A percentile compares a stretch with the other conserved stretches of the same genome.
These are phyloP conservation scores for Chiroxiphia lanceolata DNA, from an alignment of 2,797 vertebrate genomes.

Conservation along the genomic window DNA sequence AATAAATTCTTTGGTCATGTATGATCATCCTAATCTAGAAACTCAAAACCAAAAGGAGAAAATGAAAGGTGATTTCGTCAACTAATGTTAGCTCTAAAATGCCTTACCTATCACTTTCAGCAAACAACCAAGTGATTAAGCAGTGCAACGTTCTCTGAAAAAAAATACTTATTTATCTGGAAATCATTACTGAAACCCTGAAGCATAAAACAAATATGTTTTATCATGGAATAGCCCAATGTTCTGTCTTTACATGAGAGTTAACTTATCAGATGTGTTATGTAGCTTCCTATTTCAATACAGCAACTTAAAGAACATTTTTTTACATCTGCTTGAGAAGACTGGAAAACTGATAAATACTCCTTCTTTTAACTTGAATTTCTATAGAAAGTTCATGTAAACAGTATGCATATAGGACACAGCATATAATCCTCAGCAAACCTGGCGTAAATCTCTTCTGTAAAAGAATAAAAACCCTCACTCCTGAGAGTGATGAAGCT, in stretches of 20 bases:
- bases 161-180: neutral
- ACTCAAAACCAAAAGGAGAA: neutral
- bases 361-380: neutral
- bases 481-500: neutral
- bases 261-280: neutral
- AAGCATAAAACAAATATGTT: neutral
- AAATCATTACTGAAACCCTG: neutral
- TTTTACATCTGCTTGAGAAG: neutral
- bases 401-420: neutral
- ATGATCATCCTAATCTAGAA: neutral
- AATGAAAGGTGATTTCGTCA: neutral
- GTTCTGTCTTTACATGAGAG: neutral
- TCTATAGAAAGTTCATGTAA: neutral
- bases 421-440: neutral
- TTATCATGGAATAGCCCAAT: neutral
- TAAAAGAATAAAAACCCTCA: neutral
- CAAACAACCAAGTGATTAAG: slow-evolving; percentile 2
- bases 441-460: neutral
- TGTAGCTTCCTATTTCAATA: neutral
- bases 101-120: neutral
- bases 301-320: neutral
- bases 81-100: neutral
- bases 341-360: neutral
- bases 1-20: neutral
- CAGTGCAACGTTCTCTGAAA: neutral